Percentiles rank a stretch among this genome's conserved stretches.
These are phyloP conservation scores for Zoroaster sp. DNA, from an alignment of 53 echinoderm and acorn worm genomes.

Conservation along the genomic window DNA sequence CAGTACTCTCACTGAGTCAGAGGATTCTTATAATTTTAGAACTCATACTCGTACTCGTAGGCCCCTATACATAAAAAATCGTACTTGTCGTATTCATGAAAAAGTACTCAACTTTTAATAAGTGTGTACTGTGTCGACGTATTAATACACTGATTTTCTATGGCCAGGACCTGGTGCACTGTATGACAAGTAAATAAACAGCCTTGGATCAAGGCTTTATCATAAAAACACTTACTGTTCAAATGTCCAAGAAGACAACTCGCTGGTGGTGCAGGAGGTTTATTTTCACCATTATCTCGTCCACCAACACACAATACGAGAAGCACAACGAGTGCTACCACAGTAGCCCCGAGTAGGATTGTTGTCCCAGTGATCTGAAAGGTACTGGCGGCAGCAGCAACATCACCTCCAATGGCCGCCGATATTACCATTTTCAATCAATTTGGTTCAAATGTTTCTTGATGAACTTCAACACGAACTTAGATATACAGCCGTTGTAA, in stretches of 20 bases:
- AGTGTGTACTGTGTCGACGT: no score
- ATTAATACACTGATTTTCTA: no score
- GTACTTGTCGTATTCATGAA: no score
- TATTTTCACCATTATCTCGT: neutral
- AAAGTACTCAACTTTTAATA: no score
- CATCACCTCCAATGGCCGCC: conserved; percentile 20
- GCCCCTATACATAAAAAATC: no score
- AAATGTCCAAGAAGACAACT: conserved; percentile 1
- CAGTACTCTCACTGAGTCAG: no score
- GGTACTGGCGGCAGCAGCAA: neutral
- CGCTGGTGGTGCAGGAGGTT: neutral
- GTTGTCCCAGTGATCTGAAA: conserved; percentile 7
- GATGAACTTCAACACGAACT: neutral
- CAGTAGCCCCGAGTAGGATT: neutral
- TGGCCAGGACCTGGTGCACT: no score
- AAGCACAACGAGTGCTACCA: neutral
- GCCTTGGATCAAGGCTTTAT: no score
- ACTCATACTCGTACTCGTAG: no score
- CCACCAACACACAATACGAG: neutral
- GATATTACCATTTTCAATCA: neutral
- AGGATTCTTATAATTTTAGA: no score
- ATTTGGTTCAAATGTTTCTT: neutral
- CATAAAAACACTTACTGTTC: neutral
- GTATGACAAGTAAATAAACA: no score
- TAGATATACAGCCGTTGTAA: no score